A percentile compares a stretch with the other conserved stretches of the same genome.
Conservation (phyloP, 2,113 vertebrate species). For the Polypterus senegalus region DNA sequence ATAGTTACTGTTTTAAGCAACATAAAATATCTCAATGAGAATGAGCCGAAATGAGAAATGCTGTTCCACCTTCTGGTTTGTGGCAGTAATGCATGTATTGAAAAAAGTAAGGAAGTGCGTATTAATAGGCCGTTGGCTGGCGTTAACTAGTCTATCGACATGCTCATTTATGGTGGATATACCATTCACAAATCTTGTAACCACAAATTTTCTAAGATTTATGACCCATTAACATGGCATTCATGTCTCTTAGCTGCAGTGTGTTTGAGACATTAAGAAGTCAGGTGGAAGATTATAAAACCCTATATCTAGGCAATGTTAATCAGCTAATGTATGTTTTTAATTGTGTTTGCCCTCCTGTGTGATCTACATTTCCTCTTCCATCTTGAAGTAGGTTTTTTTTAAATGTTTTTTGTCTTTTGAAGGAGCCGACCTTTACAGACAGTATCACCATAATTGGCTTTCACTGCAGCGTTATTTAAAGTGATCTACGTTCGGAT, state of each 20-base stretch:
- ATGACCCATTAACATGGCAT: conserved; percentile 48
- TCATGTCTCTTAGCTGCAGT: conserved; percentile 43
- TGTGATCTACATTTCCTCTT: background rate
- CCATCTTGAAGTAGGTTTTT: background rate
- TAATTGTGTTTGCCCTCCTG: conserved; percentile 29
- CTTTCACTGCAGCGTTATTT: conserved; percentile 10
- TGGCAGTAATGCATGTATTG: no score
- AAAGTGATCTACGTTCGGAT: conserved; percentile 6
- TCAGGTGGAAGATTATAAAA: background rate
- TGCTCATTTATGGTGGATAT: conserved; percentile 13
- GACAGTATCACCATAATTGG: background rate
- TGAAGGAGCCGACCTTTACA: background rate
- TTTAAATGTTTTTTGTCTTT: background rate
- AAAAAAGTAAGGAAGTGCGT: no score
- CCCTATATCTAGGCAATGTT: conserved; percentile 16
- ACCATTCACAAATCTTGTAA: conserved; percentile 39
- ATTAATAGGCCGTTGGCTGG: conserved; percentile 19
- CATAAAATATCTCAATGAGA: no score
- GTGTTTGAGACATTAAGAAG: conserved; percentile 21
- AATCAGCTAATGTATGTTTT: conserved; percentile 36
- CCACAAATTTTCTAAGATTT: conserved; percentile 46
- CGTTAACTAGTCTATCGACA: conserved; percentile 13
- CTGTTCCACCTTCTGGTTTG: no score
- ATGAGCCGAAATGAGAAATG: no score
- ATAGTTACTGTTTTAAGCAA: no score